These are phyloP conservation scores for Nymphicus hollandicus DNA, from an alignment of 2,113 vertebrate species.

Conservation along the genomic window DNA sequence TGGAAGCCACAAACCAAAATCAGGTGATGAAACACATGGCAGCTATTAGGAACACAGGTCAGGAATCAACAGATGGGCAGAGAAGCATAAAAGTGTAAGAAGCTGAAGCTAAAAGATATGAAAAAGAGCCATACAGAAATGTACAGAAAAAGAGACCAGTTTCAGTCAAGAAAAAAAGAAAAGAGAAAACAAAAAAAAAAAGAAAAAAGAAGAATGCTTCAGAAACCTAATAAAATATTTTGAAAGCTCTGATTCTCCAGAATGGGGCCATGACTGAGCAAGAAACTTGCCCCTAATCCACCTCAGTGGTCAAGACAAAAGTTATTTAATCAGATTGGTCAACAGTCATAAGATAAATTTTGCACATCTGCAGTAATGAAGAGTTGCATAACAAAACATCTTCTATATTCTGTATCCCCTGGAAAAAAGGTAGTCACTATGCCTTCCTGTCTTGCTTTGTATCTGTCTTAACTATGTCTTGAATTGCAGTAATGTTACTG, in stretches of 20 bases:
- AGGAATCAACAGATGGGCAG: not conserved
- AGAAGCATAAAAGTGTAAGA: not conserved
- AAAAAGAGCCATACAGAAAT: not conserved
- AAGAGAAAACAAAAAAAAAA: not conserved
- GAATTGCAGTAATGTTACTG: not conserved
- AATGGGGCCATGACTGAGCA: not conserved
- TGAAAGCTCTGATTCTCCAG: not conserved
- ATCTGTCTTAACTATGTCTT: not conserved
- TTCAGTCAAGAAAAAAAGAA: not conserved
- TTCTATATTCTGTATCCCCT: not conserved
- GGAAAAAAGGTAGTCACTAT: not conserved
- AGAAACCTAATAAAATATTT: not conserved
- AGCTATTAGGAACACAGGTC: not conserved
- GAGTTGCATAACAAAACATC: not conserved
- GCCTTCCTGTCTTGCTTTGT: not conserved
- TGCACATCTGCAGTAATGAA: not conserved
- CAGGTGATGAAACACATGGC: not conserved
- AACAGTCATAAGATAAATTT: not conserved
- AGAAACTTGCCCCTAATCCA: not conserved
- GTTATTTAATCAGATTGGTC: not conserved
- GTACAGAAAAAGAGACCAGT: not conserved
- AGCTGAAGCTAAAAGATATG: not conserved
- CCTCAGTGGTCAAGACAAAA: not conserved
- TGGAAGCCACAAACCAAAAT: not conserved
- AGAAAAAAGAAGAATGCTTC: not conserved